Evolutionary conservation across 1,140 invertebrate genomes (phyloP).

Genomic region (Ephestia elutella): DNA sequence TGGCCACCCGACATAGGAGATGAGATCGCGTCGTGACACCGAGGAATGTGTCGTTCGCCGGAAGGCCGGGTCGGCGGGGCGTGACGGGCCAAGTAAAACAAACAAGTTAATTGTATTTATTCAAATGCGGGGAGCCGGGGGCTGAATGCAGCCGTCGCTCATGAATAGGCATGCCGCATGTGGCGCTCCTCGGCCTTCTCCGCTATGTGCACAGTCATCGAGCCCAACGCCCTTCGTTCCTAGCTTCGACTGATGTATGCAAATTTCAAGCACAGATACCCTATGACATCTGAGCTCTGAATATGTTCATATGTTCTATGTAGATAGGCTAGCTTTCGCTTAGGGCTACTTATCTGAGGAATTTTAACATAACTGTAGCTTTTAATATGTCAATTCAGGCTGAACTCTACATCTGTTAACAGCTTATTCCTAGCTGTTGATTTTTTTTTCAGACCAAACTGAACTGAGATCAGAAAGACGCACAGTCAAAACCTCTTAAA

Average conservation of each 20-base stretch:
- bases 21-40: slow-evolving; percentile 1
- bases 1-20: slow-evolving; percentile 21
- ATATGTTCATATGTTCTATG: not conserved
- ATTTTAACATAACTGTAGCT: no score
- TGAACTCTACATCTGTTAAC: no score
- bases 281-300: not conserved
- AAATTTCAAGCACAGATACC: slow-evolving; percentile 15
- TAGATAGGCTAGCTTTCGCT: no score
- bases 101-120: slow-evolving; percentile 74
- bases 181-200: slow-evolving; percentile 34
- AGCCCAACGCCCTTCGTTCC: slow-evolving; percentile 11
- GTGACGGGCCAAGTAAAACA: slow-evolving; percentile 59
- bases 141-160: slow-evolving; percentile 43
- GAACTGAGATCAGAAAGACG: no score
- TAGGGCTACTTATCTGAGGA: no score
- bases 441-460: no score
- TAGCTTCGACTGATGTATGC: slow-evolving; percentile 31
- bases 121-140: slow-evolving; percentile 52
- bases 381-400: no score
- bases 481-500: no score
- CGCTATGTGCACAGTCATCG: slow-evolving; percentile 53
- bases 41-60: slow-evolving; percentile 37
- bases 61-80: slow-evolving; percentile 41
- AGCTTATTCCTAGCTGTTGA: no score
- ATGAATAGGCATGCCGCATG: slow-evolving; percentile 66